Conservation (phyloP, 2,797 vertebrate genomes). For the Sebastes miniatus region DNA sequence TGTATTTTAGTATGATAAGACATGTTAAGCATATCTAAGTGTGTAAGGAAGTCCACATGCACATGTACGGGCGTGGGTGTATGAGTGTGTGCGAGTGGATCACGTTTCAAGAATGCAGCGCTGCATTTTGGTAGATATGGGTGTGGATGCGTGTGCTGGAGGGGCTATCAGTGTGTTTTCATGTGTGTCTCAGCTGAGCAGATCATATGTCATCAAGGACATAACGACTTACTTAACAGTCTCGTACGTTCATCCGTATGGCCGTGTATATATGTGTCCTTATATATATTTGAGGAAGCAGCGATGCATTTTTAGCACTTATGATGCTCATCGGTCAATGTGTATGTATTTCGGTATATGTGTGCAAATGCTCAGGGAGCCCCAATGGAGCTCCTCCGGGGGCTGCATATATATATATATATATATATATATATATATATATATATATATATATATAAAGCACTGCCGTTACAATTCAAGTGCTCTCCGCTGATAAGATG, state of each 20-base stretch:
- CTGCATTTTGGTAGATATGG: slow-evolving; percentile 24
- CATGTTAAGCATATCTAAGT: neutral
- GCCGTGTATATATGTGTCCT: neutral
- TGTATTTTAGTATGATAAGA: neutral
- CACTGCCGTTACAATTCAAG: slow-evolving; percentile 49
- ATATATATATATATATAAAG: neutral
- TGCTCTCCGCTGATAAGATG: slow-evolving; percentile 60
- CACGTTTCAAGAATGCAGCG: slow-evolving; percentile 48
- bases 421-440: neutral
- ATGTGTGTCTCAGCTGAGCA: neutral
- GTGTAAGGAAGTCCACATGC: slow-evolving; percentile 15
- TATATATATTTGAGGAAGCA: slow-evolving; percentile 12
- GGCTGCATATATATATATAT: neutral
- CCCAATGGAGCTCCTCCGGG: neutral
- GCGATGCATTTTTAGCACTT: neutral
- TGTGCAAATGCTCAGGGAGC: neutral
- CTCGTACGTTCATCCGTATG: neutral
- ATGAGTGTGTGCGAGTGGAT: slow-evolving; percentile 10
- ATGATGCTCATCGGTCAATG: neutral
- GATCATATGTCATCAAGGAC: slow-evolving; percentile 30
- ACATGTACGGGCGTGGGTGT: slow-evolving; percentile 9
- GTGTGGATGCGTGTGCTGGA: slow-evolving; percentile 15
- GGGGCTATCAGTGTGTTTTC: slow-evolving; percentile 33
- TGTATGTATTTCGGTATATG: neutral
- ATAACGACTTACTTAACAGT: neutral